Evolutionary conservation across 2,888 invertebrate species (phyloP), one percentile per base, ranked within the genome.

Genomic region (Idaea biselata): DNA sequence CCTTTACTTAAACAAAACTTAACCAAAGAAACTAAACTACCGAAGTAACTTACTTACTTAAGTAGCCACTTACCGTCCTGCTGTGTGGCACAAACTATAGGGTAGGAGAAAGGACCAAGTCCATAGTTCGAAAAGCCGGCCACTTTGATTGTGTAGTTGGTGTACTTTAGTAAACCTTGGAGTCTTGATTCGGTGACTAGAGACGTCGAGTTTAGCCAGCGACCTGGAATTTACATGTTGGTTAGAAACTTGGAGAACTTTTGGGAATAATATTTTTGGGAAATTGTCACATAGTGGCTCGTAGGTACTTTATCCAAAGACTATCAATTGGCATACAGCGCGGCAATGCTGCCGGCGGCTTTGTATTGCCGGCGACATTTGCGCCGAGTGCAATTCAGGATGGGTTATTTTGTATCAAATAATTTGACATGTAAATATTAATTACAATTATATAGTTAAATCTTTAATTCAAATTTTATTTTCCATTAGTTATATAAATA

Each of bases 141-240:
- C 16, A 97, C 96, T 84, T 96, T 95, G 73, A 98, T 94, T 33
- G 97, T 97, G 84, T 98, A 98, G 93, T 98, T 98, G 33, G 97
- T 96, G 80, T 95, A 97, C 82, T 97, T 97, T 76, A 95, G 93
- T 65, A 98, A 87, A 2, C 96, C 95, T 84, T 96, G 96, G 61
- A 97, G 86, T 73, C 96, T 95, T 8, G 96, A 94, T 81, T 97
- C 96, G 60, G 95, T 94, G 78, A 96, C 96, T 16, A 96, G 94
- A 5, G 96, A 96, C 4, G 93, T 93, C 25, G 88, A 83, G 72
- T 93, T 93, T 67, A 83, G 70, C 89, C 91, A 90, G 60, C 92
- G 88, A 82, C 91, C 93, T 92, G 76, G 58, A 61, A 57, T 32
- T 25, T 14, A 58, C 16, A 58, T 60, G 18, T 44, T 7, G 7